Base-by-base conservation (phyloP, 2,797 vertebrate species). In the Sebastes flavidus region DNA sequence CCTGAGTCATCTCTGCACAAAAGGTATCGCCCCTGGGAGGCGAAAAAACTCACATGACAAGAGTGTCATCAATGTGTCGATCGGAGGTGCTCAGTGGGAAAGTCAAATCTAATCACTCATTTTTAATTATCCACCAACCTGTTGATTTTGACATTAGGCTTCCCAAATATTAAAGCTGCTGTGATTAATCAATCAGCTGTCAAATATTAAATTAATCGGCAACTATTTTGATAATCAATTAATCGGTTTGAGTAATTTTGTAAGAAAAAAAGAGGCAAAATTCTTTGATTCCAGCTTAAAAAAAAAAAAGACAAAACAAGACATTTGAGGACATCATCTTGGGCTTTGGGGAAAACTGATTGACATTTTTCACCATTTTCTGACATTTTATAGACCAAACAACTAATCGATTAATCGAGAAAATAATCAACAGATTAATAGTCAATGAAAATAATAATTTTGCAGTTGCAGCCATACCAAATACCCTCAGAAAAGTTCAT, bases 1-100 rank as follows among this genome's bases (percentile, higher is more conserved):
- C 36, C 82, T 86, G 87, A 93, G 65, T 92, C 89, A 93, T 81
- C 58, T 72, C 65, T 46, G 27, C 27, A 59, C 68, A 36, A 75
- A 72, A 83, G 52, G 42, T 54, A 82, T 86, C 38, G 83, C 85
- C 83, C 65, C 58, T 25, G 75, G 89, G 71, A 74, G 29, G 14
- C 65, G 75, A 62, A 75, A 83, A 76, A 29, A 52, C n/a, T 60
- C 4, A 16, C 3, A 27, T 30, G 46, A 42, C 56, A 65, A 65
- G 22, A 54, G 6, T 68, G 59, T 36, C 27, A 38, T 83, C 54
- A 49, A 16, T 36, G 25, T 16, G 25, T 16, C 46, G 12, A 68
- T 71, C 12, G 59, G 61, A 1, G 1, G 5, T 12, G 52, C 59
- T 69, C 24, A 24, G 60, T 36, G 38, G 22, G 54, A 72, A 72